Evolutionary conservation across 2,113 vertebrate species (phyloP), one percentile per base, ranked within the genome.

Genomic region (Stigmatopora nigra): DNA sequence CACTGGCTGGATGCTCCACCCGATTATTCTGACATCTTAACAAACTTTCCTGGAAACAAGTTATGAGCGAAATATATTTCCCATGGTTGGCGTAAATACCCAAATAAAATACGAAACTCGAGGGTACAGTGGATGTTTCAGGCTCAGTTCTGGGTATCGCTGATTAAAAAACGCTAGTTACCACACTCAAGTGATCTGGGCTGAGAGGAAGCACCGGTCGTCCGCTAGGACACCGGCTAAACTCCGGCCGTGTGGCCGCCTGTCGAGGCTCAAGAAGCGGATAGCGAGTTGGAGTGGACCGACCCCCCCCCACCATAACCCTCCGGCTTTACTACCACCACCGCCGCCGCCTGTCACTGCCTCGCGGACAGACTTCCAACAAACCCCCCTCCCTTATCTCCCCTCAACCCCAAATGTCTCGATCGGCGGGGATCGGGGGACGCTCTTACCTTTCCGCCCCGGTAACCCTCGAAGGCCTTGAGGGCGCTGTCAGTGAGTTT

Each of bases 401-500:
- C 25, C 53, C 53, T 56, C 53, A 56, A 0, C 63, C 10, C 59
- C 35, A 22, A 48, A 71, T 46, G 79, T 52, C 78, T 61, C 22
- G 35, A 47, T n/a, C 22, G 11, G 5, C 17, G 38, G 16, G 19
- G 61, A 15, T 22, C 47, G 31, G n/a, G 38, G 12, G 9, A 13
- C 13, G 31, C 65, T 11, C 78, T 89, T 91, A 97, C 95, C 95
- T 95, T 94, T 79, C 84, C 79, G 78, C 87, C 86, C 81, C 91
- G 94, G 71, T 94, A 96, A 85, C 89, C 93, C 74, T 98, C 95
- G 67, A 98, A 92, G 47, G 95, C 94, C 67, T 85, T 90, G 63
- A 97, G 71, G 7, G 95, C 93, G 77, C 93, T 96, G 92, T 97
- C 94, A 87, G 95, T 98, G 75, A 98, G 94, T 89, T 97, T 97